Evolutionary conservation across 1,140 invertebrate species (phyloP).

Genomic region (Spodoptera litura): DNA sequence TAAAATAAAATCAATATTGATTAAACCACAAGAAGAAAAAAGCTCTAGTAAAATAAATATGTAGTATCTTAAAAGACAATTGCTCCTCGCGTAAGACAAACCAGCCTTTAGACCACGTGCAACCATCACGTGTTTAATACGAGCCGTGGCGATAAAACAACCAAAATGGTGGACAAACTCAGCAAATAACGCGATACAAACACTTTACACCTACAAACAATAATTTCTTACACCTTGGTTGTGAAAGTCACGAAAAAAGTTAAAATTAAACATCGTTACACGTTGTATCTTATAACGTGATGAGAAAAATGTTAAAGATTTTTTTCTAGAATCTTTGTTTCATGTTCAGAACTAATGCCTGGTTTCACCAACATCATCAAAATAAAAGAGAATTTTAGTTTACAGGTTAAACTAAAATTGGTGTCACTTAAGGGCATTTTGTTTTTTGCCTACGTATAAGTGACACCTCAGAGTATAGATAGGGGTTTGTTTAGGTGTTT

Average conservation of each 20-base stretch:
- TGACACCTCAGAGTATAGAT: no score
- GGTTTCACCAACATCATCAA: no score
- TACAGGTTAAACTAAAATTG: no score
- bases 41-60: no score
- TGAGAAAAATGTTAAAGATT: neutral
- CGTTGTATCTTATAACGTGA: neutral
- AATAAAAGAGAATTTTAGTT: no score
- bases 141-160: constrained; percentile 39
- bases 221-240: neutral
- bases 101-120: constrained; percentile 31
- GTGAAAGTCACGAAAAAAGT: constrained; percentile 8
- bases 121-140: constrained; percentile 45
- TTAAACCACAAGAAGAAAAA: no score
- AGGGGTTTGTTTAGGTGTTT: no score
- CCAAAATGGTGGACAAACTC: constrained; percentile 35
- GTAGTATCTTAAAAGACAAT: neutral
- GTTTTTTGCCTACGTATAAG: no score
- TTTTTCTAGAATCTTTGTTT: no score
- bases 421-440: no score
- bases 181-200: constrained; percentile 18
- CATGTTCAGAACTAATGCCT: no score
- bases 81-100: constrained; percentile 15
- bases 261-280: neutral
- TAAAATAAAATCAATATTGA: no score
- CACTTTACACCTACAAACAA: constrained; percentile 19